Evolutionary conservation across 2,113 vertebrate species (phyloP), one percentile per base, ranked within the genome.

Genomic region (Indicator maculatus): DNA sequence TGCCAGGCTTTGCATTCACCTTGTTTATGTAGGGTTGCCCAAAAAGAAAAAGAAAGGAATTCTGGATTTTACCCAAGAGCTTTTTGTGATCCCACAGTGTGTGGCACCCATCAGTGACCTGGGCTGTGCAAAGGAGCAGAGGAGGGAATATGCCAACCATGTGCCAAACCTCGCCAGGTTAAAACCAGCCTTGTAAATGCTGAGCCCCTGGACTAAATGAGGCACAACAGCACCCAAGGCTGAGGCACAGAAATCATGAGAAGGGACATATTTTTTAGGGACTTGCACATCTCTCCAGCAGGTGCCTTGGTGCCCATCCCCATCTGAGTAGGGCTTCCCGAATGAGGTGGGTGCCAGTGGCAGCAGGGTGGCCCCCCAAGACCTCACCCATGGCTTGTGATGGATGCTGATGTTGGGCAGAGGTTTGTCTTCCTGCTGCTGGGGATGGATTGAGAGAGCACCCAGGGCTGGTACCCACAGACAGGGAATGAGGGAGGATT

Each of bases 401-500:
- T 2, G 8, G 50, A 17, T 14, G 45, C 50, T 0, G 9, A 69
- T 0, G 2, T 39, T 0, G 1, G 81, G 74, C 50, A 72, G 71
- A 89, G 66, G 79, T 91, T 85, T 93, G 91, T 39, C 60, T 92
- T 83, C 73, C 83, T 71, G 83, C 41, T 85, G 53, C 36, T 0
- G 5, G 53, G 31, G 38, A 47, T 1, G 4, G 64, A 56, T 87
- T 50, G 65, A 66, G 86, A 88, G 67, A 44, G 56, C 11, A 13
- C 45, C 72, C 16, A 15, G 27, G 60, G 58, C 76, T 86, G 89
- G 77, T 75, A 60, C 74, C 77, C 41, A 1, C 1, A 19, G 89
- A 84, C 81, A 92, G 91, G 74, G 85, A 94, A 93, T 63, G 91
- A 93, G 56, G 91, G 78, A 93, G 85, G 93, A 95, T 96, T 93